Base-by-base conservation (phyloP, 2,797 vertebrate species). In the Myotis findleyi region DNA sequence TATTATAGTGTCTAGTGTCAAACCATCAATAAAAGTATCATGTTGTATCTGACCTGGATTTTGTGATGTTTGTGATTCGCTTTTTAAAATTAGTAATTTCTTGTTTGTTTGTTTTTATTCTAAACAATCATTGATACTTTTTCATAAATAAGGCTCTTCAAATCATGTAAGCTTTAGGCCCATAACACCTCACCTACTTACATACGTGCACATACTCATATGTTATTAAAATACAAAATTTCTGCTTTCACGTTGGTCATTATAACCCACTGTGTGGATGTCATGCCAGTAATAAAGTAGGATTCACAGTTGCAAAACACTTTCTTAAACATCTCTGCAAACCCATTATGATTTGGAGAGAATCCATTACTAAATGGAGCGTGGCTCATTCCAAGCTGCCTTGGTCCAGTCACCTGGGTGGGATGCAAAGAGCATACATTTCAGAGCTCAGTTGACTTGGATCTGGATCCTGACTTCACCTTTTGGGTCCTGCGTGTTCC, bases 51-150 rank as follows among this genome's bases (percentile, higher is more conserved):
- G 59, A 62, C 27, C 75, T 59, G 33, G 33, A 82, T 85, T 93
- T 57, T 53, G 62, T 84, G 55, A 68, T 73, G 21, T 69, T 66
- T 47, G 18, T 49, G 33, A 9, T 75, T 7, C 47, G 36, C 18
- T 69, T 90, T 87, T 87, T 69, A 55, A 91, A 87, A 81, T 38
- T 33, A 72, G 20, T 75, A 33, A 68, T 33, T 62, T 84, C 85
- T 84, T 55, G 4, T 69, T 14, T 53, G 47, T 47, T 81, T 82
- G 64, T 33, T 82, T 92, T 49, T 27, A 76, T 73, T 77, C 33
- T 84, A 73, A 95, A 94, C 92, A 30, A 27, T 6, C 20, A 7
- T 44, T 41, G 51, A 44, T 44, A 1, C 38, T 94, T 94, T 95
- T 71, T 75, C 55, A 71, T 77, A 86, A 96, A 53, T 23, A 41